Evolutionary conservation across 92 coral and sea anemone species (phyloP).

Genomic region (Meandrina meandrites): DNA sequence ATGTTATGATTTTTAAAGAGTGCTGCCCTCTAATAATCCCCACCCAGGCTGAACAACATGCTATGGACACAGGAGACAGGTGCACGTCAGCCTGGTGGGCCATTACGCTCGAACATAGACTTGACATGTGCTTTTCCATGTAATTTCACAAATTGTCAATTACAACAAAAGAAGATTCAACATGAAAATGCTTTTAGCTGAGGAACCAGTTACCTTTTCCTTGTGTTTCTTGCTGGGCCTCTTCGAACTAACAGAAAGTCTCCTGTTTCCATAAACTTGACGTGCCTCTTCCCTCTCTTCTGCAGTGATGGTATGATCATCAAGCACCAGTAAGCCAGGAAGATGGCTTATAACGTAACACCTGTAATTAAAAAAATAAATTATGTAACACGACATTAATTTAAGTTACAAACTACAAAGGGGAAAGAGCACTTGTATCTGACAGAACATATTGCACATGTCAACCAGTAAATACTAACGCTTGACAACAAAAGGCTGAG

Average conservation of each 20-base stretch:
- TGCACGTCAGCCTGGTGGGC: too few relatives aligned
- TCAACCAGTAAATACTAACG: too few relatives aligned
- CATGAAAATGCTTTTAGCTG: not conserved
- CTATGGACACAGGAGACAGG: too few relatives aligned
- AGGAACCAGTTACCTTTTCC: conserved; percentile 35
- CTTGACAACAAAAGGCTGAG: too few relatives aligned
- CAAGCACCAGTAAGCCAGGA: conserved; percentile 76
- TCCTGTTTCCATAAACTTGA: conserved; percentile 86
- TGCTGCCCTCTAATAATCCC: too few relatives aligned
- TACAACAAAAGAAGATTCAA: not conserved
- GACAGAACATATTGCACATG: too few relatives aligned
- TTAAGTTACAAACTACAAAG: not conserved
- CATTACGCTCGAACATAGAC: too few relatives aligned
- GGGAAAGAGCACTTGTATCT: not conserved
- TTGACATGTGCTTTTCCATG: too few relatives aligned
- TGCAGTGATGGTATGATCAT: conserved; percentile 78
- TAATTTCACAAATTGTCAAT: not conserved
- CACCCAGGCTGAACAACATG: too few relatives aligned
- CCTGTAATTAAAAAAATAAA: conserved; percentile 48
- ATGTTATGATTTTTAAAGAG: too few relatives aligned
- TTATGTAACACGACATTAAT: not conserved
- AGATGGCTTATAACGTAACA: conserved; percentile 89
- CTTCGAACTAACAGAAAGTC: conserved; percentile 65
- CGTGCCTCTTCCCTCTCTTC: conserved; percentile 91
- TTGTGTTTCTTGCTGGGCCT: conserved; percentile 50